Evolutionary conservation across 2,797 vertebrate genomes (phyloP), one percentile per base, ranked within the genome.

Genomic region (Danio kyathit): DNA sequence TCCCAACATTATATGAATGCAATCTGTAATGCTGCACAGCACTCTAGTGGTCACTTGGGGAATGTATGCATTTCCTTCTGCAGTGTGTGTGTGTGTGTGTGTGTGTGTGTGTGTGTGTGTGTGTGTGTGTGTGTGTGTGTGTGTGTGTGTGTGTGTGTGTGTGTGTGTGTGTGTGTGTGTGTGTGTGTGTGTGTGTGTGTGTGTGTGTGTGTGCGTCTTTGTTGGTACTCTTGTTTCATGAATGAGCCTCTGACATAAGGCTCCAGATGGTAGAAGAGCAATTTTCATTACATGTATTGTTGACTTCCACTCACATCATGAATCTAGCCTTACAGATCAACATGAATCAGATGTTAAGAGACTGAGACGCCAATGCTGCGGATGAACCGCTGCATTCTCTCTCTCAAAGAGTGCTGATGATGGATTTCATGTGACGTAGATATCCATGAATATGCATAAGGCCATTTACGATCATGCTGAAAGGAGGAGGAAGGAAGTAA

Each of bases 1-100:
- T 90, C 19, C 80, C 71, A 85, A 85, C 84, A 87, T 87, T 74
- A 84, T 87, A 87, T 87, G 78, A 88, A 82, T 83, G 85, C 80
- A 70, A 93, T 93, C 89, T 88, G 90, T 89, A 93, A 93, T 93
- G 89, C 92, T 92, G 90, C 93, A 94, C 91, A 93, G 94, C 94
- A 93, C 93, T 94, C 94, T 95, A 94, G 94, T 95, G 94, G 93
- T 88, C 91, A 91, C 88, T 77, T 76, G 86, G 87, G 90, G 91
- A 93, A 92, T 85, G 80, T 80, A 81, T 88, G 79, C 81, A 56
- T 82, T 10, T 87, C 81, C 85, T 54, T 85, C 82, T 81, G 56
- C 49, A 71, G 82, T 79, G 76, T 74, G 71, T 74, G 57, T 7
- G 60, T 64, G 71, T 63, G 60, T 76, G 75, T 81, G 63, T 79